Percentiles rank a stretch among this genome's conserved stretches.
These are phyloP conservation scores for Otocyon megalotis DNA, from an alignment of 2,113 vertebrate species.

Conservation along the genomic window DNA sequence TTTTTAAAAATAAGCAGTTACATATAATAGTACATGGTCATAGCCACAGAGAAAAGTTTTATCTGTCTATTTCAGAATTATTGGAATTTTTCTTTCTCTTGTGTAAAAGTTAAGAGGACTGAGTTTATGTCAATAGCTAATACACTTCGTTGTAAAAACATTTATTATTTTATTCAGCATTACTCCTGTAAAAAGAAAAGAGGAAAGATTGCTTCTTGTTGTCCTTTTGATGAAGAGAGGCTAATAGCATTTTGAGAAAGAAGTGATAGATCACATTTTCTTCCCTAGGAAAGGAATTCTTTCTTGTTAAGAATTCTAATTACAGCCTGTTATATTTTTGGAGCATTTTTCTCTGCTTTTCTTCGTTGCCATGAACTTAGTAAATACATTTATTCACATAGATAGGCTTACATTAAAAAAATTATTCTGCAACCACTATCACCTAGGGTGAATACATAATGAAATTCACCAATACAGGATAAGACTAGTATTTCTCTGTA, in stretches of 20 bases:
- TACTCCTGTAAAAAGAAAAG: conserved; percentile 66
- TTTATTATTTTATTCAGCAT: conserved; percentile 74
- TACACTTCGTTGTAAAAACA: conserved; percentile 69
- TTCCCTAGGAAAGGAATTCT: conserved; percentile 55
- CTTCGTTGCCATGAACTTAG: conserved; percentile 30
- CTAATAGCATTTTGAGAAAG: conserved; percentile 70
- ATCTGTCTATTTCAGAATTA: conserved; percentile 83
- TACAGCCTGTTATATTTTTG: conserved; percentile 51
- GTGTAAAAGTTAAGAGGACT: conserved; percentile 74
- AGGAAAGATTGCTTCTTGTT: conserved; percentile 55
- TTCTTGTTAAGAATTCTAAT: conserved; percentile 77
- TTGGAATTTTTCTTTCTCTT: conserved; percentile 80
- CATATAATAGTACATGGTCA: conserved; percentile 69
- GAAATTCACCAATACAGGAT: conserved; percentile 29
- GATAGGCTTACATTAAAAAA: conserved; percentile 54
- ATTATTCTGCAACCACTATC: conserved; percentile 53
- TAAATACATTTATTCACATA: conserved; percentile 66
- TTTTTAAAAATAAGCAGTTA: conserved; percentile 83
- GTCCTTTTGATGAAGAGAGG: conserved; percentile 64
- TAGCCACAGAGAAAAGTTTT: conserved; percentile 80
- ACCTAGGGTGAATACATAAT: conserved; percentile 48
- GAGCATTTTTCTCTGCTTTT: conserved; percentile 65
- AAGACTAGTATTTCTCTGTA: background rate
- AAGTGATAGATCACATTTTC: conserved; percentile 70
- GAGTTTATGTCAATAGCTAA: conserved; percentile 67